phyloP scores from a whole-genome alignment of 1,140 invertebrate genomes.

The roundworm (Caenorhabditis elegans) region WBcel235 BX284605.5:14837001-14837500 shows the following conservation, averaged over 20 bases:
- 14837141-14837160: background rate
- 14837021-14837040: too few relatives aligned
- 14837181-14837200: background rate
- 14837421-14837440: too few relatives aligned
- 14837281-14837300: background rate
- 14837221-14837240: background rate
- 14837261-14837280: background rate
- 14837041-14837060: background rate
- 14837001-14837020: constrained; percentile 8
- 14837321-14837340: constrained; percentile 19
- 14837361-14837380: background rate
- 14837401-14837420: too few relatives aligned
- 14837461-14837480: background rate
- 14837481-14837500: background rate
- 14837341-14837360: too few relatives aligned
- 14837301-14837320: background rate
- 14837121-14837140: background rate
- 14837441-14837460: too few relatives aligned
- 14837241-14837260: background rate
- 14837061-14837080: background rate
- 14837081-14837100: constrained; percentile 29
- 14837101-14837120: background rate
- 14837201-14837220: too few relatives aligned
- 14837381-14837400: too few relatives aligned
- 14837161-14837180: background rate